Evolutionary conservation across 2,888 invertebrate genomes (phyloP).

Genomic region (Drosophila helvetica): DNA sequence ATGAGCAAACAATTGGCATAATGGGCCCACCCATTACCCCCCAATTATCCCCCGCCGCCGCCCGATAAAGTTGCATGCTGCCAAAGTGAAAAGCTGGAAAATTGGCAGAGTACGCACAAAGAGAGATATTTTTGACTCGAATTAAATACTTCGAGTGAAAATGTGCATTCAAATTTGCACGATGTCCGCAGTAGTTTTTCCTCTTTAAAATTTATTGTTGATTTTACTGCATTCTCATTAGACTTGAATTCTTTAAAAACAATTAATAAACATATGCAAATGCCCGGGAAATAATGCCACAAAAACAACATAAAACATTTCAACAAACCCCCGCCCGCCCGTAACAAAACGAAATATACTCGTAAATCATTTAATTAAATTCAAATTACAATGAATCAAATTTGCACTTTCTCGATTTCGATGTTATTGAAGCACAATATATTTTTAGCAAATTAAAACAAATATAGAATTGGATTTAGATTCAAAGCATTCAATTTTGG

Average conservation of each 20-base stretch:
- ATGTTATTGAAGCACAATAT: background rate
- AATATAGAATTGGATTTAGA: background rate
- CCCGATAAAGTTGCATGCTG: slow-evolving; percentile 13
- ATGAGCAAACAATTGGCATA: slow-evolving; percentile 74
- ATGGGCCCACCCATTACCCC: slow-evolving; percentile 26
- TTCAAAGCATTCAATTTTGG: background rate
- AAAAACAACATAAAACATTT: too few relatives aligned
- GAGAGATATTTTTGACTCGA: slow-evolving; percentile 21
- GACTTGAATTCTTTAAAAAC: background rate
- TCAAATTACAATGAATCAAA: slow-evolving; percentile 37
- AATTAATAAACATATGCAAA: slow-evolving; percentile 11
- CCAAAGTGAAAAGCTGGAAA: slow-evolving; percentile 17
- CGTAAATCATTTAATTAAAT: slow-evolving; percentile 42
- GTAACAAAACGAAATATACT: slow-evolving; percentile 2
- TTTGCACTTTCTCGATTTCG: slow-evolving; percentile 28
- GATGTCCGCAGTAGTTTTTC: slow-evolving; percentile 13
- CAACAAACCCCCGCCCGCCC: too few relatives aligned
- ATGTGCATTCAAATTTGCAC: slow-evolving; percentile 25
- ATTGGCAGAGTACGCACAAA: slow-evolving; percentile 33
- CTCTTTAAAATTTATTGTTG: slow-evolving; percentile 5
- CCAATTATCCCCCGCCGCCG: slow-evolving; percentile 7
- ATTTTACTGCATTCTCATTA: slow-evolving; percentile 1
- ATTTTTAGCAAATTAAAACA: background rate
- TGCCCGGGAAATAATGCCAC: slow-evolving; percentile 1
- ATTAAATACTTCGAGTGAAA: slow-evolving; percentile 12